A percentile compares a stretch with the other conserved stretches of the same genome.
These are phyloP conservation scores for Odontamblyopus lacepedii DNA, from an alignment of 2,797 vertebrate species.

Conservation along the genomic window DNA sequence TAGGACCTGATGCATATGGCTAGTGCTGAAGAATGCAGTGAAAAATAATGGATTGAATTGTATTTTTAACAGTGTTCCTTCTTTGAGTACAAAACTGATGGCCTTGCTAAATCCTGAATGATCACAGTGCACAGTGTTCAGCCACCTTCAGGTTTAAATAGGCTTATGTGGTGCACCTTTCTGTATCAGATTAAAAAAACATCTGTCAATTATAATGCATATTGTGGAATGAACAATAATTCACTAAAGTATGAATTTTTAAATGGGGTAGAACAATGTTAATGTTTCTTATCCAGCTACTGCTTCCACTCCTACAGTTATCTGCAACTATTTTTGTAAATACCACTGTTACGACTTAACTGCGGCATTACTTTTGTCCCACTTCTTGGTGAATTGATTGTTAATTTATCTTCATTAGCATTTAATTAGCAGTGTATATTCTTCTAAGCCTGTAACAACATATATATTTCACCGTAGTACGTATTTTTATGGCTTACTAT, in stretches of 20 bases:
- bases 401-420: neutral
- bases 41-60: conserved; percentile 58
- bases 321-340: neutral
- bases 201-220: neutral
- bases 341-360: neutral
- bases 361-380: neutral
- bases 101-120: neutral
- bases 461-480: conserved; percentile 5
- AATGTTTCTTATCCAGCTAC: neutral
- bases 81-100: conserved; percentile 11
- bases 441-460: neutral
- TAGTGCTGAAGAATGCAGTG: conserved; percentile 41
- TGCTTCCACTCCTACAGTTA: neutral
- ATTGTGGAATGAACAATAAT: neutral
- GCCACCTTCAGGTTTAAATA: conserved; percentile 8
- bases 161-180: neutral
- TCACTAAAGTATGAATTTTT: neutral
- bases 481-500: conserved; percentile 32
- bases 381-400: neutral
- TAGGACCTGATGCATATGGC: conserved; percentile 66
- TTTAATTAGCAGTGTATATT: neutral
- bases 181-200: neutral
- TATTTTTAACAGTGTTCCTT: conserved; percentile 31
- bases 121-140: neutral
- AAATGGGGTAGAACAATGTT: neutral